Evolutionary conservation across 92 coral and sea anemone genomes (phyloP), one percentile per base, ranked within the genome.

Genomic region (Palythoa heliodiscus): DNA sequence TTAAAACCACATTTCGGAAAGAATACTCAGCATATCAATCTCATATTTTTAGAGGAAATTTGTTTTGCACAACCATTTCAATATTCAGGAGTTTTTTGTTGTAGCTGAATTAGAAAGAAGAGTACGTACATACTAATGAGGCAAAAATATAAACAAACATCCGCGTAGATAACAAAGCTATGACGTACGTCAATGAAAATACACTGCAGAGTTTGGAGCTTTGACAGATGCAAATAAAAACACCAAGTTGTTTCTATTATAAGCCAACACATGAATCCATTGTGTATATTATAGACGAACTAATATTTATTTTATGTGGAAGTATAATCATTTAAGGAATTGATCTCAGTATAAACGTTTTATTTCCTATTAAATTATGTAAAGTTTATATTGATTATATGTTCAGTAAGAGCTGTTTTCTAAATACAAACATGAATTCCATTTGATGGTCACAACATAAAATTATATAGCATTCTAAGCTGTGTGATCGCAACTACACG

Each of bases 271-370:
- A 20, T 22, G 11, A 22, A 29, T 37, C 10, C 16, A 2, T 1
- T 69, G 43, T 14, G 6, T 4, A 20, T 10, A 22, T 25, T 69
- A 29, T 17, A 69, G 23, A 22, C 4, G 40, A 29, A 5, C 37
- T 22, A 25, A 69, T 25, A 22, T 84, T 38, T 57, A 40, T 74
- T 11, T 68, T 35, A 47, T 57, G 11, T 69, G 73, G 12, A 7
- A 1, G 3, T 35, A 71, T 67, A 24, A 5, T 52, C 81, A 54
- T 76, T 76, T 54, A 76, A 76, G 81, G 76, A 72, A 14, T 7
- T 43, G 48, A 54, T 54, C 17, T 54, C 17, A 11, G 61, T 54
- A 7, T 54, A 2, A 54, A 11, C 10, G 17, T 5, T 54, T 54
- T 54, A 54, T 54, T 54, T 54, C 61, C 61, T 54, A 14, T 5